Percentiles rank a stretch among this genome's conserved stretches.
These are phyloP conservation scores for Petaurus breviceps DNA, from an alignment of 2,113 vertebrate species.

Conservation along the genomic window DNA sequence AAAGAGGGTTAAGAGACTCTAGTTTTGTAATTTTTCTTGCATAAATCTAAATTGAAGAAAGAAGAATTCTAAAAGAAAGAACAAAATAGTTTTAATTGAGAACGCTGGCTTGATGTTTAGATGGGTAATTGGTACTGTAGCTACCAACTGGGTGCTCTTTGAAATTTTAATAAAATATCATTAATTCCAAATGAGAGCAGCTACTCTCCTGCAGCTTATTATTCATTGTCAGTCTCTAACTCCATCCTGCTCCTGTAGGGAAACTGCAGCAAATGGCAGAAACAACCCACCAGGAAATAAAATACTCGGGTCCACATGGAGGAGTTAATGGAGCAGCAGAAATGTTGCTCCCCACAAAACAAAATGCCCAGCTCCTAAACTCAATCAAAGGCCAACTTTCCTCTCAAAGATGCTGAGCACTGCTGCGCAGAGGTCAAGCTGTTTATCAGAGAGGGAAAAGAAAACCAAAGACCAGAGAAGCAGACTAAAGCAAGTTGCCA, in stretches of 20 bases:
- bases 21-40: not conserved
- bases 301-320: not conserved
- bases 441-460: not conserved
- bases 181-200: constrained; percentile 34
- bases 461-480: not conserved
- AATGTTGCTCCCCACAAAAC: not conserved
- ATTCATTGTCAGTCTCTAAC: constrained; percentile 23
- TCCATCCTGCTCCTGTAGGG: not conserved
- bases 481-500: not conserved
- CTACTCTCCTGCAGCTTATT: constrained; percentile 2
- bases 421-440: not conserved
- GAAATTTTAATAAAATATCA: constrained; percentile 44
- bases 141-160: not conserved
- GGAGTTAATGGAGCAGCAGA: constrained; percentile 34
- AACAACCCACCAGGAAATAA: constrained; percentile 48
- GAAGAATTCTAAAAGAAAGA: not conserved
- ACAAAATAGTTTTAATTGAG: not conserved
- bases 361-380: constrained; percentile 2
- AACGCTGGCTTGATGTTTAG: not conserved
- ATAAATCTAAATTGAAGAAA: not conserved
- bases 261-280: not conserved
- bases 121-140: not conserved
- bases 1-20: not conserved
- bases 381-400: not conserved
- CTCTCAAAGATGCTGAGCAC: not conserved